A percentile compares a stretch with the other conserved stretches of the same genome.
phyloP scores from a whole-genome alignment of 1,140 invertebrate species.

The Ceratoteleas bidentatus region DNA sequence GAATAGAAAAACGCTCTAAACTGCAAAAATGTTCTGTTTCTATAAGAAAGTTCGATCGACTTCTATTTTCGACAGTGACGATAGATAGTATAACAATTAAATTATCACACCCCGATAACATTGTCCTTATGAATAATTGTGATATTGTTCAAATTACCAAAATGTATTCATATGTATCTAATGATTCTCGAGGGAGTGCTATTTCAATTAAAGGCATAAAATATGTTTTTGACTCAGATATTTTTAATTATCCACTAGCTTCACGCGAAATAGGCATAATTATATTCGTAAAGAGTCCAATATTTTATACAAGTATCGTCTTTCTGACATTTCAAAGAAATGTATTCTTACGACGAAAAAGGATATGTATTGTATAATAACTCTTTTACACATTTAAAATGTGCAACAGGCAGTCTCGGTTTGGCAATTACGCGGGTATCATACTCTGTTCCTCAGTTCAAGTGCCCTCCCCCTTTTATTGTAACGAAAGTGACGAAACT shows the following conservation, averaged over 20 bases:
- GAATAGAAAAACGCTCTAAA: neutral
- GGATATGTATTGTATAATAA: too few relatives aligned
- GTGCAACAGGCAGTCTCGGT: too few relatives aligned
- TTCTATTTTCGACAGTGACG: constrained; percentile 2
- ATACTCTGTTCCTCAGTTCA: too few relatives aligned
- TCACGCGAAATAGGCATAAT: neutral
- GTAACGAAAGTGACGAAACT: too few relatives aligned
- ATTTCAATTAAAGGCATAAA: constrained; percentile 4
- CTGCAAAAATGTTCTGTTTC: neutral
- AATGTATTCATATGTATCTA: neutral
- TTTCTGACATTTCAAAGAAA: too few relatives aligned
- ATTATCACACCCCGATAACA: neutral
- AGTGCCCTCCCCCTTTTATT: too few relatives aligned
- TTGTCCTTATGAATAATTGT: constrained; percentile 2
- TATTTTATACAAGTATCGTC: neutral
- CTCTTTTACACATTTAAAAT: too few relatives aligned
- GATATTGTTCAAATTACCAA: neutral
- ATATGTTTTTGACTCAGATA: neutral
- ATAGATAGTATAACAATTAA: constrained; percentile 1
- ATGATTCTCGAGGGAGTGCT: neutral
- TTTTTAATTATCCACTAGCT: neutral
- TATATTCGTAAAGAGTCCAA: neutral
- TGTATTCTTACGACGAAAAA: too few relatives aligned
- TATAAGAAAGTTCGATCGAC: neutral
- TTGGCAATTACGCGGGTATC: too few relatives aligned